These are phyloP conservation scores for Calycopis cecrops DNA, from an alignment of 1,140 invertebrate genomes.

Conservation along the genomic window DNA sequence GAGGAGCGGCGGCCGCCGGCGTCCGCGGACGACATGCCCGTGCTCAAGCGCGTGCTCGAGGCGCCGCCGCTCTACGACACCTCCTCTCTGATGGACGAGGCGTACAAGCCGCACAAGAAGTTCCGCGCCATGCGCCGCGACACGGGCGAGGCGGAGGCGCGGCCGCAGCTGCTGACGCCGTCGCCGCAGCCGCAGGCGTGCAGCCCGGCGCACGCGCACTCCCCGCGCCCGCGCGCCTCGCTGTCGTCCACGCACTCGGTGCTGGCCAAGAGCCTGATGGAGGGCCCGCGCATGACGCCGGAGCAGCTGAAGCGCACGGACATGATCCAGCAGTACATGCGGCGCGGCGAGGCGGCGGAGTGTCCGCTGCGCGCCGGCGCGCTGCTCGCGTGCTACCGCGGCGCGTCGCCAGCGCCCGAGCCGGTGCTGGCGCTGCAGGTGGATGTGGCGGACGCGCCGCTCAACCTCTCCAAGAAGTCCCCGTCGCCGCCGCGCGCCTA, in stretches of 20 bases:
- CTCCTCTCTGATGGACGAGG: constrained; percentile 93
- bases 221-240: constrained; percentile 65
- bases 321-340: constrained; percentile 92
- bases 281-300: constrained; percentile 90
- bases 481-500: constrained; percentile 79
- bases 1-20: constrained; percentile 77
- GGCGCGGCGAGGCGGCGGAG: constrained; percentile 79
- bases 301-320: constrained; percentile 92
- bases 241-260: constrained; percentile 91
- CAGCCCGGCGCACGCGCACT: constrained; percentile 71
- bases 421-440: constrained; percentile 81
- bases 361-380: constrained; percentile 50
- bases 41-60: constrained; percentile 92
- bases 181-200: constrained; percentile 56
- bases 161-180: constrained; percentile 39
- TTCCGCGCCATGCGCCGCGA: constrained; percentile 89
- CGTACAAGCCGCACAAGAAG: constrained; percentile 96
- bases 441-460: constrained; percentile 86
- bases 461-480: constrained; percentile 92
- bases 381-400: constrained; percentile 37
- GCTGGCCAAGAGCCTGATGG: constrained; percentile 90
- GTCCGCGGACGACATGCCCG: constrained; percentile 92
- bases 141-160: constrained; percentile 83
- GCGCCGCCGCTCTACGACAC: constrained; percentile 93
- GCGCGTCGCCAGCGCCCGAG: constrained; percentile 68